phyloP scores from a whole-genome alignment of 2,888 invertebrate species.

The Hypsopygia costalis region DNA sequence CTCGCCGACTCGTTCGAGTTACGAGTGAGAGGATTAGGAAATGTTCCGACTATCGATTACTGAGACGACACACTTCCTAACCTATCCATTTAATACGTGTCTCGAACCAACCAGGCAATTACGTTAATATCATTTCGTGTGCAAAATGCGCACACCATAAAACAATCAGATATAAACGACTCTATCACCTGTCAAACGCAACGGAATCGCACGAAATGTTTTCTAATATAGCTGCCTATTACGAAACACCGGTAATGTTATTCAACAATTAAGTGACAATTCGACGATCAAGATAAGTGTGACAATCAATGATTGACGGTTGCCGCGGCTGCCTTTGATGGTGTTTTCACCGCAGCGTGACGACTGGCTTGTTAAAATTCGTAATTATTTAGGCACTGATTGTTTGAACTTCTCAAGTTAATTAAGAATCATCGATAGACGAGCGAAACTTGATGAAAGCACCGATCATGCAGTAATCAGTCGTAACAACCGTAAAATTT shows the following conservation, averaged over 20 bases:
- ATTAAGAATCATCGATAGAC: conserved; percentile 24
- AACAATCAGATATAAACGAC: conserved; percentile 31
- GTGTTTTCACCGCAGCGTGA: conserved; percentile 34
- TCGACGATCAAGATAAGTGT: conserved; percentile 41
- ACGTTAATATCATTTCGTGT: conserved; percentile 35
- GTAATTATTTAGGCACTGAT: conserved; percentile 23
- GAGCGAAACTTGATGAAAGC: conserved; percentile 39
- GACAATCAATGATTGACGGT: conserved; percentile 38
- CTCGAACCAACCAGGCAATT: conserved; percentile 20
- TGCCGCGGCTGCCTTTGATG: conserved; percentile 25
- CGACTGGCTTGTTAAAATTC: conserved; percentile 45
- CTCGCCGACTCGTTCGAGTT: too few species aligned
- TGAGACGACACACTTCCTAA: conserved; percentile 2
- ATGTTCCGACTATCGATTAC: conserved; percentile 1
- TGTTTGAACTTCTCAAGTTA: conserved; percentile 12
- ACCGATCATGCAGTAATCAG: conserved; percentile 30
- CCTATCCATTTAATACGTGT: not conserved
- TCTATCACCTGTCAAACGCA: conserved; percentile 31
- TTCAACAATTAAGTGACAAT: conserved; percentile 55
- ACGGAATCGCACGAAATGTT: conserved; percentile 17
- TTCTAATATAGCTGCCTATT: conserved; percentile 23
- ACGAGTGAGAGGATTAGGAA: conserved; percentile 5
- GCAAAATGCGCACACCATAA: conserved; percentile 27
- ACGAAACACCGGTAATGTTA: conserved; percentile 44
- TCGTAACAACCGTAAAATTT: conserved; percentile 33